Evolutionary conservation across 37 sponge, comb jelly and placozoan genomes (phyloP), one percentile per base, ranked within the genome.

Genomic region (Agelas oroides): DNA sequence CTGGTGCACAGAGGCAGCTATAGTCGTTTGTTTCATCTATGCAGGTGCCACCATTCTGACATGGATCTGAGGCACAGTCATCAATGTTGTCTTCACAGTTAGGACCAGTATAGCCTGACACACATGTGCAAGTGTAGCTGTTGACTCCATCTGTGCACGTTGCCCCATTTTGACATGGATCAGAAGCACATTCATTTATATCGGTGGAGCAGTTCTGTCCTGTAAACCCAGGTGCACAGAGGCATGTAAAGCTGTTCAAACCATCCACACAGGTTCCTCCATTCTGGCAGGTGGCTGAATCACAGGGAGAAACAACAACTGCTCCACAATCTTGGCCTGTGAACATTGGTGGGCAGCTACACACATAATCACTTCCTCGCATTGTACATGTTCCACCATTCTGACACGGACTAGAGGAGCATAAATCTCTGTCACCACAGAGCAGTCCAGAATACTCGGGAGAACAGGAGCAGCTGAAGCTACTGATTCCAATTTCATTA

Each of bases 361-460:
- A 92, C 14, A 59, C 65, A 70, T 77, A 89, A 59, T 40, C 28
- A 20, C 38, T 56, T 17, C 85, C 35, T 27, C 53, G 54, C 71
- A 90, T 24, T 21, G 60, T 41, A 59, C 92, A 91, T 23, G 86
- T 93, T 12, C 67, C 89, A 37, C 90, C 90, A 73, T 89, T 89
- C 0, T 34, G 53, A 56, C 94, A 93, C 21, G 80, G 76, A 23
- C 59, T 23, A 0, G 77, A 14, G 18, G 37, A 27, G 62, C 95
- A 94, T 12, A 46, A 8, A 46, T 46, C 46, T 12, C 3, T 46
- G 8, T 8, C 46, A 46, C 8, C 46, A 8, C 46, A 46, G 6
- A 46, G 46, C 8, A 46, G 46, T 46, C 46, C 46, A 46, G 46
- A 46, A 46, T 12, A 46, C 8, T 8, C 46, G 8, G 46, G 46